Conservation (phyloP, 53 echinoderm and acorn worm genomes). For the Arbacia lixula region DNA sequence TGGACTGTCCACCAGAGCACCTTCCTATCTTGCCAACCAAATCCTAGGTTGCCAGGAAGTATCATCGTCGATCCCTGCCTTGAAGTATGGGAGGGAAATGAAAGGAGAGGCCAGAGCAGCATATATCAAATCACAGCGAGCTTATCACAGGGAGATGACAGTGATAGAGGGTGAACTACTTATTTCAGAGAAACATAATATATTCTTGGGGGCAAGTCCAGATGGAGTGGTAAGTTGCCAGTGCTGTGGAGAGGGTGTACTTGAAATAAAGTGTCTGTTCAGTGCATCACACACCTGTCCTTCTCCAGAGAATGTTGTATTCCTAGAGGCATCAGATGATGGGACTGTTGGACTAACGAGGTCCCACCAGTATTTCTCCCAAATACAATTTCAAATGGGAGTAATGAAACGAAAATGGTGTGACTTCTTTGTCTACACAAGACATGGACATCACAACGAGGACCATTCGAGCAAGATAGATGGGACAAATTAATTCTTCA, state of each 20-base stretch:
- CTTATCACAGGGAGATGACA: background rate
- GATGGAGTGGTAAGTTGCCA: slow-evolving; percentile 1
- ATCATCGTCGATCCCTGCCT: background rate
- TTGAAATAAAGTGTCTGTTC: background rate
- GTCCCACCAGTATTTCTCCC: slow-evolving; percentile 23
- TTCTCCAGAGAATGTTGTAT: background rate
- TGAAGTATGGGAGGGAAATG: slow-evolving; percentile 25
- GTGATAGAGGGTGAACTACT: background rate
- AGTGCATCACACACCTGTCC: slow-evolving; percentile 19
- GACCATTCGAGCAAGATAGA: background rate
- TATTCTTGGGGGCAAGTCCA: slow-evolving; percentile 8
- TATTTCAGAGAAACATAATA: background rate
- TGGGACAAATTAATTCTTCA: slow-evolving; percentile 18
- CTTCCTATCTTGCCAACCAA: background rate
- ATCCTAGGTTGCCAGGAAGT: background rate
- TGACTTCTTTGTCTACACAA: slow-evolving; percentile 13
- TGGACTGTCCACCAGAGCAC: background rate
- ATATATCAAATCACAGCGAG: slow-evolving; percentile 1
- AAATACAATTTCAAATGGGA: slow-evolving; percentile 35
- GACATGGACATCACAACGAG: slow-evolving; percentile 1
- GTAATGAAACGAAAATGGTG: background rate
- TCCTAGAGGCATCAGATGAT: background rate
- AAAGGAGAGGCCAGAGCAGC: slow-evolving; percentile 16
- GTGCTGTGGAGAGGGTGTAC: background rate
- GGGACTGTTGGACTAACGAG: background rate